Base-by-base conservation (phyloP, 2,113 vertebrate species). In the Meleagris gallopavo region DNA sequence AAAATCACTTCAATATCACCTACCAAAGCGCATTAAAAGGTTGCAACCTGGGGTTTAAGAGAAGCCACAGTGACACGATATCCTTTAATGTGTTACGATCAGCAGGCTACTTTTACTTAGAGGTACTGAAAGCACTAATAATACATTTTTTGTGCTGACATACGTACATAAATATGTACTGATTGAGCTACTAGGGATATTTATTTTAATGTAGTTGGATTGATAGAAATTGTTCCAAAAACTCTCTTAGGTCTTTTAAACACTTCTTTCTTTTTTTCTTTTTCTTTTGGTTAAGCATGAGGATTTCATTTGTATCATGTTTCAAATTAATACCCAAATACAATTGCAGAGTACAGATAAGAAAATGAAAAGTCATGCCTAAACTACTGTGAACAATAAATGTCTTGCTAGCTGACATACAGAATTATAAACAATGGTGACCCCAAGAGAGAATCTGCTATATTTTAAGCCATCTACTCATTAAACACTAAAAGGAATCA, bases 131-230 rank as follows among this genome's bases (percentile, higher is more conserved):
- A 70, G 46, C 36, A 27, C 11, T 34, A 29, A 9, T 43, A 25
- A 3, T 2, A 12, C 17, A 12, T 58, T 48, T 75, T 55, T 45
- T 32, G 30, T 57, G 43, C 22, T 41, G 32, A 52, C 11, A 46
- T 0, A 29, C 9, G 9, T 17, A 32, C 43, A 50, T 5, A 40
- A 60, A 50, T 2, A 12, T 0, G 3, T 12, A 16, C 3, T 7
- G 7, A 48, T 13, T 22, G 40, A 61, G 65, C 38, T 82, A 43
- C 29, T 10, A 13, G 20, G 38, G 19, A 38, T 2, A 17, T 4
- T 45, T n/a, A 70, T 79, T 88, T 32, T 76, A 76, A 40, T 5
- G 22, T 9, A 79, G 27, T 27, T 80, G 48, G 76, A 27, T 29
- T 29, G 57, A 64, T 16, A 45, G 3, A 52, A 88, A n/a, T 11